These are phyloP conservation scores for Rhineura floridana DNA, from an alignment of 2,113 vertebrate species.

Conservation along the genomic window DNA sequence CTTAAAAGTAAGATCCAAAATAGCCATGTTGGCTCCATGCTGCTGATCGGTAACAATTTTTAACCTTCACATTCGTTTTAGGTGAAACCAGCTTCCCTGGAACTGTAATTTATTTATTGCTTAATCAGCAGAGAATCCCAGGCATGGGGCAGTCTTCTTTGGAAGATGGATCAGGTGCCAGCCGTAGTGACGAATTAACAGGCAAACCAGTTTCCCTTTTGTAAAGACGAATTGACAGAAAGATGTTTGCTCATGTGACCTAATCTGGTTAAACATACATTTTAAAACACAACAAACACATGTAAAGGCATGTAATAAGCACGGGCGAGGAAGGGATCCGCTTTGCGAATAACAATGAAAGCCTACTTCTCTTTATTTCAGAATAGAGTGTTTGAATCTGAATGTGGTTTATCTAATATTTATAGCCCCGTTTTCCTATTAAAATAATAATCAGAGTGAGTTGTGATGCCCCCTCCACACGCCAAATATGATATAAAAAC, in stretches of 20 bases:
- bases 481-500: no score
- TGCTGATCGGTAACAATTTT: no score
- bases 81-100: constrained; percentile 43
- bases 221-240: neutral
- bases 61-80: constrained; percentile 66
- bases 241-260: constrained; percentile 59
- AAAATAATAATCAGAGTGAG: neutral
- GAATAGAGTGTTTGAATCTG: neutral
- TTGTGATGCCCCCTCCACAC: no score
- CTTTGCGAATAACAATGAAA: neutral
- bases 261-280: constrained; percentile 46
- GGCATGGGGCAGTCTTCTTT: constrained; percentile 55
- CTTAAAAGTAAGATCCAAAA: no score
- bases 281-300: constrained; percentile 57
- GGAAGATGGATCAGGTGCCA: constrained; percentile 67
- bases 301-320: neutral
- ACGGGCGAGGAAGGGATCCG: neutral
- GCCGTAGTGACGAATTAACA: constrained; percentile 56
- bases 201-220: constrained; percentile 31
- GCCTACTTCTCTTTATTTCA: neutral
- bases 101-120: constrained; percentile 65
- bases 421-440: neutral
- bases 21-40: no score
- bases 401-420: neutral
- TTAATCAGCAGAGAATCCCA: constrained; percentile 59